Conservation (phyloP, 1,140 invertebrate genomes). For the Drosophila hydei region DNA sequence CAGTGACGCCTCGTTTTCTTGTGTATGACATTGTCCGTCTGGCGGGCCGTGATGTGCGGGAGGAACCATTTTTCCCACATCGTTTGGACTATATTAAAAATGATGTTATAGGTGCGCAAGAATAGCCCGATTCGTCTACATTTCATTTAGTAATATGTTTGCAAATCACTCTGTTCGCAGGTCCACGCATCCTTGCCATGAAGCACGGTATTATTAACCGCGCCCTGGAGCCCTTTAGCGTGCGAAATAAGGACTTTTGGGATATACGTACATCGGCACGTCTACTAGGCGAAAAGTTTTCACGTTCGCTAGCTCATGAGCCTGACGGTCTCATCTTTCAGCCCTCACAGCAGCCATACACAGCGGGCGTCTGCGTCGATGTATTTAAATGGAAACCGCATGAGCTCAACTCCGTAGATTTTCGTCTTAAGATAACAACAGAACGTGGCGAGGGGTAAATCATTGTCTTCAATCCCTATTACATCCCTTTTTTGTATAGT, state of each 20-base stretch:
- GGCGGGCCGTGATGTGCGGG: conserved; percentile 91
- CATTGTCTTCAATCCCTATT: neutral
- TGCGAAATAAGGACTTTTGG: conserved; percentile 96
- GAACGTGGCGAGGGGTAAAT: conserved; percentile 88
- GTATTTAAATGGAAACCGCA: conserved; percentile 99
- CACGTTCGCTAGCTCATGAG: conserved; percentile 93
- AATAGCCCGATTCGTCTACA: neutral
- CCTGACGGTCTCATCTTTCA: conserved; percentile 99
- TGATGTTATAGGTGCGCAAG: conserved; percentile 86
- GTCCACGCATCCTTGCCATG: conserved; percentile 90
- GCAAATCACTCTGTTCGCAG: conserved; percentile 51
- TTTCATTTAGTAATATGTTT: neutral
- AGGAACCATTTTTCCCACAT: conserved; percentile 90
- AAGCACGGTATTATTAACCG: conserved; percentile 90
- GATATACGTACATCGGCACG: conserved; percentile 88
- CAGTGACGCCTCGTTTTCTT: conserved; percentile 93
- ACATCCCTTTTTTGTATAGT: too few species aligned
- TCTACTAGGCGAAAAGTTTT: conserved; percentile 94
- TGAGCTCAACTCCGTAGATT: conserved; percentile 97
- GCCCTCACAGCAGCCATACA: conserved; percentile 93
- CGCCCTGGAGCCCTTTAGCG: conserved; percentile 92
- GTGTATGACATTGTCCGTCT: conserved; percentile 97
- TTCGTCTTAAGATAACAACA: conserved; percentile 92
- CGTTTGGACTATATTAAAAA: conserved; percentile 91
- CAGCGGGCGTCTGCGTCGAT: conserved; percentile 90